Conservation (phyloP, 2,113 vertebrate genomes). For the Physeter macrocephalus region DNA sequence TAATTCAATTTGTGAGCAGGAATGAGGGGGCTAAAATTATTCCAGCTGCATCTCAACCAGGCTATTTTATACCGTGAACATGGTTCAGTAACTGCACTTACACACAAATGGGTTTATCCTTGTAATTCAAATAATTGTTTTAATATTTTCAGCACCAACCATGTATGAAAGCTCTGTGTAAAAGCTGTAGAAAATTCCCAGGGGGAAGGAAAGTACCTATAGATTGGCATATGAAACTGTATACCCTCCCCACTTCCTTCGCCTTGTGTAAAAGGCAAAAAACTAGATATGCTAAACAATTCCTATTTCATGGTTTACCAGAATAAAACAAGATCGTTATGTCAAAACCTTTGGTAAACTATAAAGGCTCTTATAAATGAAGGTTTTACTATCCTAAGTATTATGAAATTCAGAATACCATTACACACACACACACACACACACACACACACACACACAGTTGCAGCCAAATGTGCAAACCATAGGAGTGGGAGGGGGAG, state of each 20-base stretch:
- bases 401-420: neutral
- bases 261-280: neutral
- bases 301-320: neutral
- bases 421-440: neutral
- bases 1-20: neutral
- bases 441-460: neutral
- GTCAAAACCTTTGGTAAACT: neutral
- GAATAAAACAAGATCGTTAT: neutral
- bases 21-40: neutral
- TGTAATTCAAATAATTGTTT: constrained; percentile 43
- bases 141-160: constrained; percentile 21
- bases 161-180: neutral
- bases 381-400: neutral
- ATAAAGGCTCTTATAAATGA: neutral
- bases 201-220: neutral
- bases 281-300: neutral
- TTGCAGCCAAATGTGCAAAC: neutral
- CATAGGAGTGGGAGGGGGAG: neutral
- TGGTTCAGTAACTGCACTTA: neutral
- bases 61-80: neutral
- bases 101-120: neutral
- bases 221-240: neutral
- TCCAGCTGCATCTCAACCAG: neutral
- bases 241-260: neutral
- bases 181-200: constrained; percentile 30